These are phyloP conservation scores for Megaceryle alcyon DNA, from an alignment of 2,797 vertebrate genomes.

Conservation along the genomic window DNA sequence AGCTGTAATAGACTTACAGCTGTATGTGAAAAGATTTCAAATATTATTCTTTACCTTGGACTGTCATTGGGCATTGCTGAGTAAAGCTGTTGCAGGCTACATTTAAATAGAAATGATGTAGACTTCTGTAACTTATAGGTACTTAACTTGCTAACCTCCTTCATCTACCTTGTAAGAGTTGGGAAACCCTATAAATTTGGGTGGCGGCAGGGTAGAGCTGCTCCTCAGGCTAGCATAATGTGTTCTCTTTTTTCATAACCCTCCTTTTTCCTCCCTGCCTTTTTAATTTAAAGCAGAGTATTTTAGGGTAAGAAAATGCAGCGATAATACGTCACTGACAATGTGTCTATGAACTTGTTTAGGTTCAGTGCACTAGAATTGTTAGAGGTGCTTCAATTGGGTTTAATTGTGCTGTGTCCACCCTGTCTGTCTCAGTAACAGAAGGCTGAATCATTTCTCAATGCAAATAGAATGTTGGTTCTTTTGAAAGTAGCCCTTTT, in stretches of 20 bases:
- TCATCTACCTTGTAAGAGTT: neutral
- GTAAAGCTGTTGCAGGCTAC: neutral
- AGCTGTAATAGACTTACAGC: neutral
- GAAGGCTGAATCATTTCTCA: neutral
- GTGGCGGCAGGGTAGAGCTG: neutral
- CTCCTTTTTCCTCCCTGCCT: neutral
- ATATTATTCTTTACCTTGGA: neutral
- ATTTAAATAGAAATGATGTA: neutral
- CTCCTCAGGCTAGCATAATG: neutral
- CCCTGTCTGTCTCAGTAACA: neutral
- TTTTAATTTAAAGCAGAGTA: neutral
- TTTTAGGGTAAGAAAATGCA: neutral
- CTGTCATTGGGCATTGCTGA: neutral
- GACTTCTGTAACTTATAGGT: neutral
- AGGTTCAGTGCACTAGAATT: neutral
- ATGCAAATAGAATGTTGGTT: neutral
- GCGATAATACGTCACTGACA: fast-evolving
- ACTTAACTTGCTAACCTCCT: neutral
- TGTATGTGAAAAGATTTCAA: neutral
- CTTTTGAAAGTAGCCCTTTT: neutral
- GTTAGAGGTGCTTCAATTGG: neutral
- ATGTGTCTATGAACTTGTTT: neutral
- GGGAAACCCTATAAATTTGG: neutral
- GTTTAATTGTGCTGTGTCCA: neutral
- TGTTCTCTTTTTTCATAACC: neutral